Percentiles rank a stretch among this genome's conserved stretches.
Conservation (phyloP, 2,888 invertebrate genomes). For the Pyrgus malvae region DNA sequence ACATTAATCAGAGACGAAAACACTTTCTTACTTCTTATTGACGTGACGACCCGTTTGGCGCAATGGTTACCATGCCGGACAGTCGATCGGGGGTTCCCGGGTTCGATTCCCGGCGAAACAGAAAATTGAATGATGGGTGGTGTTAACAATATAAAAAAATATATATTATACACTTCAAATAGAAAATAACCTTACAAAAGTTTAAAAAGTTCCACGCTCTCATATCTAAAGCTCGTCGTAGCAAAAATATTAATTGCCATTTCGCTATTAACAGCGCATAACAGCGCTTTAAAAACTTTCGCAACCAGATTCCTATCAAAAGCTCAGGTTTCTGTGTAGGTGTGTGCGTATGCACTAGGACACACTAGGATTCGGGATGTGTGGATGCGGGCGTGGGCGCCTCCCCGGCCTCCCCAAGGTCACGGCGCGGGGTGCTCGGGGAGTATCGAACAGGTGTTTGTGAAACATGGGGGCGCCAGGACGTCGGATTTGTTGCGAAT, state of each 20-base stretch:
- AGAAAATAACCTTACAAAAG: too few relatives aligned
- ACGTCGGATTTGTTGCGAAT: slow-evolving; percentile 12
- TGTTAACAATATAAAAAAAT: too few relatives aligned
- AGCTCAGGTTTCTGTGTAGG: slow-evolving; percentile 8
- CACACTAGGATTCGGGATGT: slow-evolving; percentile 34
- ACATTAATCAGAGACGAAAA: too few relatives aligned
- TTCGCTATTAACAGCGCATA: neutral
- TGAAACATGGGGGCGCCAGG: slow-evolving; percentile 33
- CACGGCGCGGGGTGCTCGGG: slow-evolving; percentile 33
- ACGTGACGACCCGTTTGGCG: too few relatives aligned
- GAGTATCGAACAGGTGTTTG: slow-evolving; percentile 42
- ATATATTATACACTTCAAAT: too few relatives aligned
- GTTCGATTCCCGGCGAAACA: too few relatives aligned
- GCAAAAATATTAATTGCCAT: neutral
- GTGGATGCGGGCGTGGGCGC: slow-evolving; percentile 37
- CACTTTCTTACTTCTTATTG: too few relatives aligned
- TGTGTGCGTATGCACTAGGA: too few relatives aligned
- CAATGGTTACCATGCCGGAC: too few relatives aligned
- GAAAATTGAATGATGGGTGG: too few relatives aligned
- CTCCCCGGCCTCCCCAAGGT: slow-evolving; percentile 40
- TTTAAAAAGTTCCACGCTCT: neutral
- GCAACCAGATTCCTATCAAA: neutral
- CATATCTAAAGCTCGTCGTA: neutral
- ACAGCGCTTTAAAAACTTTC: neutral
- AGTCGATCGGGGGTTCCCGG: too few relatives aligned